These are phyloP conservation scores for Galeopterus variegatus DNA, from an alignment of 2,113 vertebrate genomes.

Conservation along the genomic window DNA sequence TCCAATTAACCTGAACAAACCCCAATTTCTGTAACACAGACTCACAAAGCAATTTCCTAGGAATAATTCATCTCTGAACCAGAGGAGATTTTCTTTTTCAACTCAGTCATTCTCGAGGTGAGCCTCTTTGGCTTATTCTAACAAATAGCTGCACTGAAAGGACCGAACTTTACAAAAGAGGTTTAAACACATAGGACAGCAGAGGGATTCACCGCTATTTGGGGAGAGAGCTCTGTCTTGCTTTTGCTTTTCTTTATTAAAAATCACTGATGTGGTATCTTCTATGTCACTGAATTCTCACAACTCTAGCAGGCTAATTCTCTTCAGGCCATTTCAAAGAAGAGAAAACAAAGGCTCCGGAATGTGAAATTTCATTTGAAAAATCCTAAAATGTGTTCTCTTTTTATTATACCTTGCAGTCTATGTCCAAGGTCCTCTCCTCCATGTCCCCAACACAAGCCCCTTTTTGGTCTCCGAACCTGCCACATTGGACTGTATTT, in stretches of 20 bases:
- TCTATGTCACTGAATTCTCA: neutral
- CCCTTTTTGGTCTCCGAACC: neutral
- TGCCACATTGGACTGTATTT: neutral
- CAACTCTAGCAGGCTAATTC: neutral
- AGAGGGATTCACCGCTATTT: too few relatives aligned
- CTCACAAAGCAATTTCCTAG: neutral
- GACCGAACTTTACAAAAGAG: neutral
- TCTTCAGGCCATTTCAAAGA: constrained; percentile 9
- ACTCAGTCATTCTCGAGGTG: neutral
- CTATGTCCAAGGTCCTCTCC: neutral
- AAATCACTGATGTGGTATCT: neutral
- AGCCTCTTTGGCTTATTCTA: neutral
- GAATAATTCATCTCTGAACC: neutral
- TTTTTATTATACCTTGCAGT: neutral
- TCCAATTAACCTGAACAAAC: neutral
- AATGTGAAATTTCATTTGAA: neutral
- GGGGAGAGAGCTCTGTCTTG: neutral
- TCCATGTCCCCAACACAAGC: neutral
- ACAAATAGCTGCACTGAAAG: neutral
- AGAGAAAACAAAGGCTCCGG: neutral
- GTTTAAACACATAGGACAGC: neutral
- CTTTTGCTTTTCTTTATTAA: neutral
- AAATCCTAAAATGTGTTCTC: neutral
- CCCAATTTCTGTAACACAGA: constrained; percentile 55
- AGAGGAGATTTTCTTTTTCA: neutral